Percentiles rank a stretch among this genome's conserved stretches.
Conservation (phyloP, 2,113 vertebrate genomes). For the Malurus melanocephalus region DNA sequence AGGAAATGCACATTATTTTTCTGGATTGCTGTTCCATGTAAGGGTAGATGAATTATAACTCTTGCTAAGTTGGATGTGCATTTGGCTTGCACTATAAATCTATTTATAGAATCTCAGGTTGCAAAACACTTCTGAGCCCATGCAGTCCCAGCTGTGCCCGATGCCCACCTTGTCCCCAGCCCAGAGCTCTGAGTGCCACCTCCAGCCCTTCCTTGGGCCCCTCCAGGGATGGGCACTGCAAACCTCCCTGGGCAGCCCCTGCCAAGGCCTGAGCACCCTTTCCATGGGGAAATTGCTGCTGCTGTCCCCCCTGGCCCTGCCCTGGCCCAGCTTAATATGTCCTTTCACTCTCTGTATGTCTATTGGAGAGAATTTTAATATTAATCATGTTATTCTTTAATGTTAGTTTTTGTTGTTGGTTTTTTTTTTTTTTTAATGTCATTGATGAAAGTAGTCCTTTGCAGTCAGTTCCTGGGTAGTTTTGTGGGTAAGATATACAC, state of each 20-base stretch:
- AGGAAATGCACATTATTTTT: neutral
- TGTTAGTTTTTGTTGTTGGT: neutral
- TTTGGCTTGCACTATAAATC: neutral
- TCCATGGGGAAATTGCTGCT: neutral
- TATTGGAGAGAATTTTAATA: neutral
- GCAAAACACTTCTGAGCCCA: neutral
- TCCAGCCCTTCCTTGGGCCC: neutral
- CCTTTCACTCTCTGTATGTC: too few species aligned
- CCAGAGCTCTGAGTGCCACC: neutral
- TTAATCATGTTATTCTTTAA: neutral
- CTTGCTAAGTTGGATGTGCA: neutral
- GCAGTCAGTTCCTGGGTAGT: neutral
- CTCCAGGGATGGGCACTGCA: neutral
- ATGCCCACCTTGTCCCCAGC: neutral
- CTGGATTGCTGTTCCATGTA: neutral
- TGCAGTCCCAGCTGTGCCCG: rapidly evolving
- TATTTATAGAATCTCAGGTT: neutral
- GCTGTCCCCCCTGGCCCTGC: rapidly evolving
- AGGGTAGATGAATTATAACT: neutral
- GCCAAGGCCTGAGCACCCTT: neutral
- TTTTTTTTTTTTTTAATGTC: neutral
- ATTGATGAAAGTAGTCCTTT: neutral
- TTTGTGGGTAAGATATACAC: neutral
- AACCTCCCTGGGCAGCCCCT: neutral
- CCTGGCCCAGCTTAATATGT: rapidly evolving